Evolutionary conservation across 2,888 invertebrate genomes (phyloP).

Genomic region (Theodoxus fluviatilis): DNA sequence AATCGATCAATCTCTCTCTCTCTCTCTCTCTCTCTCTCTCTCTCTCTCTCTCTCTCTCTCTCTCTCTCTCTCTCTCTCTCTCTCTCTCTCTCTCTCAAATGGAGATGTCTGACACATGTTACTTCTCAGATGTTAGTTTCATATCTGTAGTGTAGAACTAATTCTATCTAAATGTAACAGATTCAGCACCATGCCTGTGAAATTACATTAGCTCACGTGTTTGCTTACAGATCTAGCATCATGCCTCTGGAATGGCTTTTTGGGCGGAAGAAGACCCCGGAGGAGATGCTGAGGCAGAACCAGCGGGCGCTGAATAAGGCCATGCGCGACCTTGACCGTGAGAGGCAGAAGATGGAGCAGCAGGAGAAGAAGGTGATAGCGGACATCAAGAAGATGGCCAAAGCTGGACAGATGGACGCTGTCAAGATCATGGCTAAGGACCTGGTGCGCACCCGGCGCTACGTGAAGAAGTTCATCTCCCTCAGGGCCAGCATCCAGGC

Average conservation of each 20-base stretch:
- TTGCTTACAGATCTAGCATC: slow-evolving; percentile 1
- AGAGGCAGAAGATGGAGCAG: slow-evolving; percentile 91
- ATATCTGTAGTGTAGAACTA: too few relatives aligned
- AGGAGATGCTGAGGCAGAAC: slow-evolving; percentile 97
- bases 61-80: too few relatives aligned
- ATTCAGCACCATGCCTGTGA: too few relatives aligned
- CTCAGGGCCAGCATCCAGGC: slow-evolving; percentile 98
- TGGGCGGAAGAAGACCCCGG: slow-evolving; percentile 93
- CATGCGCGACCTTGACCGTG: slow-evolving; percentile 95
- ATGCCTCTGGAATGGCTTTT: slow-evolving; percentile 74
- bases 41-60: too few relatives aligned
- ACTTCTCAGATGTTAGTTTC: too few relatives aligned
- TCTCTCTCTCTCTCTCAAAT: too few relatives aligned
- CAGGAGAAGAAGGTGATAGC: slow-evolving; percentile 98
- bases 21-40: too few relatives aligned
- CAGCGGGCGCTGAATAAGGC: slow-evolving; percentile 97
- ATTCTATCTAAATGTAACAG: neutral
- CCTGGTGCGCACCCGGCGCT: slow-evolving; percentile 90
- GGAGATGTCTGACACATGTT: too few relatives aligned
- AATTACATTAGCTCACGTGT: too few relatives aligned
- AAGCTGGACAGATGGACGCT: slow-evolving; percentile 99
- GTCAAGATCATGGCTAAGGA: slow-evolving; percentile 99
- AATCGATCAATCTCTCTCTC: too few relatives aligned
- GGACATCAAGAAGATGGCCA: slow-evolving; percentile 98
- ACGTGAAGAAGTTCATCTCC: slow-evolving; percentile 97